Base-by-base conservation (phyloP, 2,888 invertebrate species). In the Apotomis capreana region DNA sequence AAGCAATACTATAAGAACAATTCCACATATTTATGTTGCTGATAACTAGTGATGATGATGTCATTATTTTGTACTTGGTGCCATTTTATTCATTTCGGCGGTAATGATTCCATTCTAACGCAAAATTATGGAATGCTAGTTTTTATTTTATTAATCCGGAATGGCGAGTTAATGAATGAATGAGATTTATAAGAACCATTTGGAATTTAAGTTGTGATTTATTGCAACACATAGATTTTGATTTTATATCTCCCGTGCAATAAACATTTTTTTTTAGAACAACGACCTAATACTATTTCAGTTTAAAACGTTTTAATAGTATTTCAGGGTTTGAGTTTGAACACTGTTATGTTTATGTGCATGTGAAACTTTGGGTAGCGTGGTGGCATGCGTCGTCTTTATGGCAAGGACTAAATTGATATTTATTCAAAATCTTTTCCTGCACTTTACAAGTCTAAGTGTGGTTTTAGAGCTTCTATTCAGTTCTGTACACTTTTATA, bases 391-490 rank as follows among this genome's bases (percentile, higher is more conserved):
- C 83, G 89, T 88, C 84, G 84, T 84, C 85, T 88, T 87, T 87
- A 87, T 84, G 85, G 84, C 83, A 82, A 80, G 81, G 81, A 81
- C 80, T 84, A 86, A 87, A 88, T 87, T 87, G 83, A 85, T 89
- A 89, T 88, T 85, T 86, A 88, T 85, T 84, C 80, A 69, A 77
- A 81, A 80, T 80, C 76, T 74, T 77, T 62, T 52, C 55, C 10
- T 51, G 44, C 46, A 72, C 36, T 68, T 72, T 55, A 49, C 40
- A 55, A 67, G 61, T 62, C 61, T 49, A 55, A 58, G 51, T 69
- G 60, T 54, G 49, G 52, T 65, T 70, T 70, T 59, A 55, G 44
- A 37, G 49, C 44, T 57, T 12, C 15, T 52, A 59, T 64, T 60
- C 26, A 26, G 46, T 46, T 68, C 49, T 60, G 8, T 60, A 55